Percentiles rank a stretch among this genome's conserved stretches.
Evolutionary conservation across 2,888 invertebrate genomes (phyloP).

Genomic region (Nysson spinosus): DNA sequence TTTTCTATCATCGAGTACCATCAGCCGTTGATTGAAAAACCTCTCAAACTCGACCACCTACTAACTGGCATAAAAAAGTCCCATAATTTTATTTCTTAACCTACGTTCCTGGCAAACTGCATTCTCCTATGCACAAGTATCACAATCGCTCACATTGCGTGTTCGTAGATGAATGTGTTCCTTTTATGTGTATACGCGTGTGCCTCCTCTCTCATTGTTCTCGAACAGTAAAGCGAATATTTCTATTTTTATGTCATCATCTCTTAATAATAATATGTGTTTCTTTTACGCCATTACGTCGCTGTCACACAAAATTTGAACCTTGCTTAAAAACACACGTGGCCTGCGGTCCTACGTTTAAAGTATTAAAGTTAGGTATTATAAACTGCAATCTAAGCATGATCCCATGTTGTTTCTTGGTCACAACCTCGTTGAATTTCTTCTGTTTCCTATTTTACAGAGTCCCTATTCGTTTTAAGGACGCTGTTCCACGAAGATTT

Average conservation of each 20-base stretch:
- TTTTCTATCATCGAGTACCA: conserved; percentile 28
- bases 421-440: conserved; percentile 72
- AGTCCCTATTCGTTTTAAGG: conserved; percentile 17
- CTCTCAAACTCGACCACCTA: conserved; percentile 43
- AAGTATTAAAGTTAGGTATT: conserved; percentile 64
- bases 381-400: conserved; percentile 74
- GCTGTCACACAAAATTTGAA: conserved; percentile 28
- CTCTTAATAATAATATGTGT: conserved; percentile 3
- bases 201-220: background rate
- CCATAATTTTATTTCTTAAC: conserved; percentile 53
- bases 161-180: conserved; percentile 42
- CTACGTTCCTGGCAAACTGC: conserved; percentile 46
- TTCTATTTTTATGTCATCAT: conserved; percentile 8
- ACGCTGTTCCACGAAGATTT: conserved; percentile 34
- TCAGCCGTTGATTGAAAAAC: conserved; percentile 36
- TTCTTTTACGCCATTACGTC: conserved; percentile 18
- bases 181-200: conserved; percentile 27
- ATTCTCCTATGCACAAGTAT: conserved; percentile 50
- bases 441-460: conserved; percentile 16
- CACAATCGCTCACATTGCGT: conserved; percentile 54
- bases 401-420: conserved; percentile 75
- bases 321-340: conserved; percentile 40
- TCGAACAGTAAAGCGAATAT: conserved; percentile 17
- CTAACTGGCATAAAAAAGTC: conserved; percentile 58
- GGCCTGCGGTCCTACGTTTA: conserved; percentile 52